Conservation (phyloP, 2,888 invertebrate species). For the Itoplectis maculator region DNA sequence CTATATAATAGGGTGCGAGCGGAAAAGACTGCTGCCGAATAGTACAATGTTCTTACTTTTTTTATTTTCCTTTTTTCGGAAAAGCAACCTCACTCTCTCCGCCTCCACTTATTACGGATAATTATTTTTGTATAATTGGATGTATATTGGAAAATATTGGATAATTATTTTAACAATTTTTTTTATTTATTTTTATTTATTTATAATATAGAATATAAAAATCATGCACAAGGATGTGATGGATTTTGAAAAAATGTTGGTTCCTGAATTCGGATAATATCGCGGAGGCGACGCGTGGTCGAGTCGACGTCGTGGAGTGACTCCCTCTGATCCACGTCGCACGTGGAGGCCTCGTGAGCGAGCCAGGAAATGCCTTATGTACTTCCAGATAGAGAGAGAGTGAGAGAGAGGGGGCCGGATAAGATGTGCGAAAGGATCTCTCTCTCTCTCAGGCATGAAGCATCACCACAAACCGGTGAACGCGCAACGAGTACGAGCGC, state of each 20-base stretch:
- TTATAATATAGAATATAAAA: not conserved
- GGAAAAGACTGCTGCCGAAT: not conserved
- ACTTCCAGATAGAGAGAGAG: not conserved
- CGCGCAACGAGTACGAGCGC: conserved; percentile 39
- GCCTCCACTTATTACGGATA: conserved; percentile 25
- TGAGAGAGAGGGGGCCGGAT: conserved; percentile 30
- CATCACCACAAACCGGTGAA: conserved; percentile 27
- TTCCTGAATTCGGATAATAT: too few species aligned
- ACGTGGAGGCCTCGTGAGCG: conserved; percentile 15
- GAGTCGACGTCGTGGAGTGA: conserved; percentile 33
- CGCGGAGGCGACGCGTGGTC: not conserved
- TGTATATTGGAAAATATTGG: too few species aligned
- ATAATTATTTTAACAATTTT: too few species aligned
- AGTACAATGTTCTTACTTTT: conserved; percentile 19
- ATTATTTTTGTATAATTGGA: too few species aligned
- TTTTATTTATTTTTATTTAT: too few species aligned
- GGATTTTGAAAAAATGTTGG: not conserved
- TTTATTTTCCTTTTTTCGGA: conserved; percentile 27
- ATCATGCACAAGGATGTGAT: not conserved
- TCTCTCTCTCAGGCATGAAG: conserved; percentile 19
- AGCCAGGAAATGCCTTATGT: conserved; percentile 26
- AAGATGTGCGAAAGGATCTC: conserved; percentile 60
- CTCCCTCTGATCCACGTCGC: conserved; percentile 12
- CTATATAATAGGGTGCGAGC: conserved; percentile 51
- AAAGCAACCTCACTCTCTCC: conserved; percentile 1